Base-by-base conservation (phyloP, 2,797 vertebrate genomes). In the Falco peregrinus region DNA sequence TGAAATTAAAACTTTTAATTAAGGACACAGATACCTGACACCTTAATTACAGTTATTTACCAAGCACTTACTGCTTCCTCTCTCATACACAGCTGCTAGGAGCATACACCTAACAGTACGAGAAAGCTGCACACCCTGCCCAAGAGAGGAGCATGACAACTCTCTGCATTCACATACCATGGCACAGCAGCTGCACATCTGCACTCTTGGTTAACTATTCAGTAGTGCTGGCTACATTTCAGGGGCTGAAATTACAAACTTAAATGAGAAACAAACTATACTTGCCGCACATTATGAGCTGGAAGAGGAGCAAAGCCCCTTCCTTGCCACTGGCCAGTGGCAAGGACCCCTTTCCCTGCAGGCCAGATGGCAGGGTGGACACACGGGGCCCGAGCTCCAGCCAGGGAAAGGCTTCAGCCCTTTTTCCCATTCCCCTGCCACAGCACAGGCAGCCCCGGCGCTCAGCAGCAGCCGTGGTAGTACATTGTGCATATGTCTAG, bases 401-500 rank as follows among this genome's bases (percentile, higher is more conserved):
- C 8, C 70, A 68, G 39, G 15, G 48, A 63, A 77, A 77, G 57
- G 19, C 54, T 81, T 76, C 76, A 57, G 29, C n/a, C 54, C 26
- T 5, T 19, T 43, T 79, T n/a, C 17, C 51, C 2, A 2, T n/a
- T 48, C 24, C n/a, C 8, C 20, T 1, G 0, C 10, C 70, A 67
- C 11, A 69, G 41, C 51, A 67, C 6, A 0, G 43, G 63, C 37
- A 71, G 31, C 28, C 37, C 33, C 33, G 67, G 41, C 13, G 14
- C n/a, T 67, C n/a, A 78, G 65, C 54, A 64, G 45, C 12, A 45
- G 37, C 16, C 2, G 0, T 53, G 26, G n/a, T 19, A 18, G 35
- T 50, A 39, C 33, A 39, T 10, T 39, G 5, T 39, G 47, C 29
- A 13, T 56, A 50, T 4, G 9, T n/a, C 78, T 64, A 59, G 26